Conservation (phyloP, 2,888 invertebrate genomes). For the Pedicia rivosa region DNA sequence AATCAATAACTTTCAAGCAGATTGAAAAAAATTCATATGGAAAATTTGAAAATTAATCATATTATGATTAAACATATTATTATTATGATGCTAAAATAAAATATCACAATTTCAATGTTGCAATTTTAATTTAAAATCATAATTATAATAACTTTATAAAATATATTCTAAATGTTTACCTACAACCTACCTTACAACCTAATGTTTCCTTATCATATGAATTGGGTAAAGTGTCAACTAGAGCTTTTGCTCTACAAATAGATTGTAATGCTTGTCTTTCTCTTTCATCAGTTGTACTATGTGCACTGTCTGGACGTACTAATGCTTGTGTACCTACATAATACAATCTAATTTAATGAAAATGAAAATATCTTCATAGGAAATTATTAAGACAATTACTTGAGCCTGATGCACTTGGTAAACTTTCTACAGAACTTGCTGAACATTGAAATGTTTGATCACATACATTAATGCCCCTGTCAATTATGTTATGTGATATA, state of each 20-base stretch:
- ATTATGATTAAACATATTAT: too few species aligned
- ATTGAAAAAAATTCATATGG: too few species aligned
- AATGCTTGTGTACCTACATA: conserved; percentile 60
- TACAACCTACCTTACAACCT: conserved; percentile 52
- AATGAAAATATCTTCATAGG: background rate
- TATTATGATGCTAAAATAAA: too few species aligned
- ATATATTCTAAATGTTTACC: too few species aligned
- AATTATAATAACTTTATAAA: too few species aligned
- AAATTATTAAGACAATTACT: conserved; percentile 34
- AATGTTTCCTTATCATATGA: conserved; percentile 72
- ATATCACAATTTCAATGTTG: too few species aligned
- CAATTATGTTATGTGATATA: background rate
- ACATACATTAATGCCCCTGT: conserved; percentile 2
- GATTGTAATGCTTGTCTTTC: conserved; percentile 47
- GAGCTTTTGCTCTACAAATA: conserved; percentile 57
- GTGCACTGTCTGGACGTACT: conserved; percentile 61
- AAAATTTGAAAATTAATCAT: too few species aligned
- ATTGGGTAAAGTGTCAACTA: conserved; percentile 65
- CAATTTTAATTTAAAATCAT: too few species aligned
- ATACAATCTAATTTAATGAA: background rate
- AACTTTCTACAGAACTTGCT: conserved; percentile 62
- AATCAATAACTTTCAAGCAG: too few species aligned
- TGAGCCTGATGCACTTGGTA: conserved; percentile 65
- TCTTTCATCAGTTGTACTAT: conserved; percentile 65
- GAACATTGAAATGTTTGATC: conserved; percentile 57